Evolutionary conservation across 2,797 vertebrate genomes (phyloP), one percentile per base, ranked within the genome.

Genomic region (Muraenolepis orangiensis): DNA sequence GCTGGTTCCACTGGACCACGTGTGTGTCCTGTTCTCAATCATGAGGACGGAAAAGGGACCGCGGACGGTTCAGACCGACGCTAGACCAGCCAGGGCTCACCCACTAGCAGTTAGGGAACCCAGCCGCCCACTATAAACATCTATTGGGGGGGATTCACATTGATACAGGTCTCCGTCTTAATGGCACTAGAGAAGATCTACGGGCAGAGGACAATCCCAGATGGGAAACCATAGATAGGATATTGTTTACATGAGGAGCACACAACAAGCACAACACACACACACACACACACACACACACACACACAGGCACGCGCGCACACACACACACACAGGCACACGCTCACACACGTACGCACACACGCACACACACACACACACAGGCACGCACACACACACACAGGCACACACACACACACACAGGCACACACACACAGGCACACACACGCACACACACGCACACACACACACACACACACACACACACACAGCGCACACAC

Each of bases 51-150:
- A 8, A 8, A 38, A 10, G 36, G 5, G 5, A 10, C 12, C 36
- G 1, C 10, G 36, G 36, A 38, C 5, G 36, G 36, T 38, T 38
- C 36, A 38, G 36, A 38, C 86, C 83, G 82, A 36, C 29, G 74
- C n/a, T 78, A 77, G 81, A 83, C 76, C 75, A 86, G 78, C 76
- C 78, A 68, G 66, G 72, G 78, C 76, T 83, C 77, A 74, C 84
- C 84, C 84, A 86, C 82, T 38, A 30, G 85, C 87, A 87, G 88
- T 85, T 87, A 78, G 70, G 74, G 85, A 77, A 84, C 87, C 79
- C 76, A 69, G 79, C 57, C 78, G 68, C 76, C 81, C 86, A 73
- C 84, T 40, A n/a, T n/a, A 82, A 76, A 42, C 36, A 5, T 38
- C 40, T n/a, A n/a, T n/a, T n/a, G 4, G 11, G 74, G 79, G 80